Conservation (phyloP, 2,113 vertebrate genomes). For the Ivindomyrus marchei region DNA sequence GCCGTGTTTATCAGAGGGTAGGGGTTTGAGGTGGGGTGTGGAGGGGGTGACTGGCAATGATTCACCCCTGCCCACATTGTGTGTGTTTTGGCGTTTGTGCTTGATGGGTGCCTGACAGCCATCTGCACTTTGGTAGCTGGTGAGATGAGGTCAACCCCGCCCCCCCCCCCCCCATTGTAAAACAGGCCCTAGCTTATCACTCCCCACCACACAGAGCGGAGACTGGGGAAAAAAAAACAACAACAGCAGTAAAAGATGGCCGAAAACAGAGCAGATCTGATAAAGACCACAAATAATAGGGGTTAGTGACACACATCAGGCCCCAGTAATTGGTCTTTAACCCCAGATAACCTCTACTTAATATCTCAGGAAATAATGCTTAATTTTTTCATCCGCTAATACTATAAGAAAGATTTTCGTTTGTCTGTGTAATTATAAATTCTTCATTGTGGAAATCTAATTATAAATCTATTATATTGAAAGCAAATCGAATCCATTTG, state of each 20-base stretch:
- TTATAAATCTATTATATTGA: not conserved
- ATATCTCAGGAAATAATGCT: not conserved
- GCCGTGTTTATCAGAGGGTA: not conserved
- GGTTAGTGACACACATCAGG: not conserved
- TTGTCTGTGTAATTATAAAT: not conserved
- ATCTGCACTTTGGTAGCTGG: not conserved
- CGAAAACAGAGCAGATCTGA: not conserved
- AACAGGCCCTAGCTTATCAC: slow-evolving; percentile 27
- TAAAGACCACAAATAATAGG: slow-evolving; percentile 13
- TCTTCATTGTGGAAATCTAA: not conserved
- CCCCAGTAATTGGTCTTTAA: slow-evolving; percentile 52
- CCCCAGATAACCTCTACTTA: slow-evolving; percentile 31
- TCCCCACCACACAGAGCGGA: slow-evolving; percentile 13
- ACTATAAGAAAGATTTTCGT: not conserved
- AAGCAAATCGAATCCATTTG: not conserved
- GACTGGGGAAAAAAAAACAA: slow-evolving; percentile 10
- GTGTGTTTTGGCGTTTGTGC: not conserved
- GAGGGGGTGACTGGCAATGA: not conserved
- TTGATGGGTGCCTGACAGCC: not conserved
- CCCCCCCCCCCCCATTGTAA: slow-evolving; percentile 13
- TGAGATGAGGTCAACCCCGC: slow-evolving; percentile 1
- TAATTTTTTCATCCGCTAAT: not conserved
- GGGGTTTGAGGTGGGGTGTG: not conserved
- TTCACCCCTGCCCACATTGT: not conserved
- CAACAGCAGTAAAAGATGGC: not conserved